Conservation (phyloP, 2,797 vertebrate genomes). For the Hipposideros larvatus region DNA sequence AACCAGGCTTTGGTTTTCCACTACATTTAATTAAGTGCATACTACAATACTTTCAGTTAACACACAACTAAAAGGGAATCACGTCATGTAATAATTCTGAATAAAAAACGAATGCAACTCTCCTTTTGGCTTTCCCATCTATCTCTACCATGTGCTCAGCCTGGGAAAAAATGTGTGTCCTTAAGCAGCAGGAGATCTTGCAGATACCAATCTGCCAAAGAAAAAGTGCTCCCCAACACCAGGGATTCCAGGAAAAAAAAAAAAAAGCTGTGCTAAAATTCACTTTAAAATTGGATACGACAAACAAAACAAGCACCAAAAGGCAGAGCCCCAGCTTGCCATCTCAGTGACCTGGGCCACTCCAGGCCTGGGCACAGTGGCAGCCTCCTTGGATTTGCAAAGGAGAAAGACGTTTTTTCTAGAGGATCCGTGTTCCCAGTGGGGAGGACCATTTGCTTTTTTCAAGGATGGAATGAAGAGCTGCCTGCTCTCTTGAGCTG, state of each 20-base stretch:
- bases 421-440: background rate
- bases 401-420: constrained; percentile 33
- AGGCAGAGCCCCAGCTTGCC: background rate
- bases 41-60: background rate
- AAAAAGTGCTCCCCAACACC: background rate
- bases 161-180: too few species aligned
- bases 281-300: background rate
- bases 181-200: background rate
- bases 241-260: constrained; percentile 57
- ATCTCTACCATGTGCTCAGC: background rate
- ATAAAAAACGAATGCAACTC: constrained; percentile 37
- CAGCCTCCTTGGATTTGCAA: constrained; percentile 1
- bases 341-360: rapidly evolving
- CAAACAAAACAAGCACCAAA: background rate
- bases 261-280: constrained; percentile 27
- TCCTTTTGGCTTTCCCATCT: constrained; percentile 50
- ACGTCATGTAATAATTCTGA: background rate
- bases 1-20: background rate
- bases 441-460: constrained; percentile 29
- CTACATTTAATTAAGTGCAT: background rate
- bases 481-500: constrained; percentile 73
- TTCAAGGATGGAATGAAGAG: constrained; percentile 72
- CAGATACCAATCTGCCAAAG: background rate
- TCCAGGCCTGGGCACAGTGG: rapidly evolving
- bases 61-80: background rate